phyloP scores from a whole-genome alignment of 1,140 invertebrate species.

The Antheraea pernyi region DNA sequence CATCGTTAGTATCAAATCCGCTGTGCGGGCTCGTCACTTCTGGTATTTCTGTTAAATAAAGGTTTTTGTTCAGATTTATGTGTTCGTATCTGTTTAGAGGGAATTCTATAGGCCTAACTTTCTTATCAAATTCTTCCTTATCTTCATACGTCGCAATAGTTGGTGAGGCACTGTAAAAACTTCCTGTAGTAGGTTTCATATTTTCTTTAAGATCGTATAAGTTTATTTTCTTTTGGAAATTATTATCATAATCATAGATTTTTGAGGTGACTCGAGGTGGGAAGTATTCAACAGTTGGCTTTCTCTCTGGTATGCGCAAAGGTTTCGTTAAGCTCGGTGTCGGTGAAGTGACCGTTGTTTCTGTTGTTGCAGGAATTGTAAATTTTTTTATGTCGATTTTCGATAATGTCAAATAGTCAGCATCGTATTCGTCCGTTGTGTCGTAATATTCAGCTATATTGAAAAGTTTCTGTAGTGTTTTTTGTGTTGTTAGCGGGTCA shows the following conservation, averaged over 20 bases:
- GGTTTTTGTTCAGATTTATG: slow-evolving; percentile 30
- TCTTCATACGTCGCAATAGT: neutral
- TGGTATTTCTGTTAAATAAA: slow-evolving; percentile 38
- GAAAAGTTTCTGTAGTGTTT: slow-evolving; percentile 39
- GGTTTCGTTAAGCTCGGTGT: slow-evolving; percentile 21
- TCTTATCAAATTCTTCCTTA: neutral
- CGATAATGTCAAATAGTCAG: slow-evolving; percentile 53
- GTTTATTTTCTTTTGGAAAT: slow-evolving; percentile 47
- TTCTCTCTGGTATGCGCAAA: slow-evolving; percentile 42
- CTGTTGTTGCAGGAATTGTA: slow-evolving; percentile 28
- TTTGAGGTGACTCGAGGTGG: slow-evolving; percentile 45
- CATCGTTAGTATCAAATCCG: slow-evolving; percentile 31
- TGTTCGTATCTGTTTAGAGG: slow-evolving; percentile 9
- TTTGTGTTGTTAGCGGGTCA: slow-evolving; percentile 27
- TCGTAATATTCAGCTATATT: slow-evolving; percentile 59
- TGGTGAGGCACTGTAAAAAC: neutral
- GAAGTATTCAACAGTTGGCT: slow-evolving; percentile 62
- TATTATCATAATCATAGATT: slow-evolving; percentile 41
- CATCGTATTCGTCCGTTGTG: slow-evolving; percentile 54
- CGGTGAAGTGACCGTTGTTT: slow-evolving; percentile 18
- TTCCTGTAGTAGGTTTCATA: slow-evolving; percentile 24
- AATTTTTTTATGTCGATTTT: slow-evolving; percentile 65
- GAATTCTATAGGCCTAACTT: neutral
- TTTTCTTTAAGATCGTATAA: slow-evolving; percentile 32
- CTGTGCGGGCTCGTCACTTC: slow-evolving; percentile 21